A percentile compares a stretch with the other conserved stretches of the same genome.
These are phyloP conservation scores for Hypomecis punctinalis DNA, from an alignment of 2,888 invertebrate genomes.

Conservation along the genomic window DNA sequence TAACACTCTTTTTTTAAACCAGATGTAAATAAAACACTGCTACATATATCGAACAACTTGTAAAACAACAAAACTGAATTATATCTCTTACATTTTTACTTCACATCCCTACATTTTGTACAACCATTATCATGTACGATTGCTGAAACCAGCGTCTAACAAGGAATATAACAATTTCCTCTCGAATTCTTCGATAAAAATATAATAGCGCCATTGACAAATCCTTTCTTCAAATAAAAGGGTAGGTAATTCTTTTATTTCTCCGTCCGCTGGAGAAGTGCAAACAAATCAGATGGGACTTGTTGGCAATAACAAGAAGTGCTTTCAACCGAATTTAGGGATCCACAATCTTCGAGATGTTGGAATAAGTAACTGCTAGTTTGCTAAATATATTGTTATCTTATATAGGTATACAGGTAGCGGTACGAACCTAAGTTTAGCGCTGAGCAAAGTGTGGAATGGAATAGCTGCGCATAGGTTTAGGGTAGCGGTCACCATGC, in stretches of 20 bases:
- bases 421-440: too few relatives aligned
- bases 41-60: not conserved
- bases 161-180: slow-evolving; percentile 13
- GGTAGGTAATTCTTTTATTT: slow-evolving; percentile 23
- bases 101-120: not conserved
- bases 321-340: slow-evolving; percentile 13
- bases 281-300: slow-evolving; percentile 37
- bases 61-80: not conserved
- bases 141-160: slow-evolving; percentile 12
- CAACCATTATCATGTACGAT: slow-evolving; percentile 9
- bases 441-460: too few relatives aligned
- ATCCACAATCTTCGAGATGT: not conserved
- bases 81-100: too few relatives aligned
- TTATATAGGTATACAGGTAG: too few relatives aligned
- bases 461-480: too few relatives aligned
- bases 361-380: too few relatives aligned
- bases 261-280: slow-evolving; percentile 8
- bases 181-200: slow-evolving; percentile 16
- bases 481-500: too few relatives aligned
- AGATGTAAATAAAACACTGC: too few relatives aligned
- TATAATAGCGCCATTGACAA: slow-evolving; percentile 13
- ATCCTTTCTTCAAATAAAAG: slow-evolving; percentile 22
- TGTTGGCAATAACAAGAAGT: slow-evolving; percentile 32
- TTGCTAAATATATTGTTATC: too few relatives aligned
- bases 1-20: too few relatives aligned